Conservation (phyloP, 2,113 vertebrate genomes). For the Channa maculata region DNA sequence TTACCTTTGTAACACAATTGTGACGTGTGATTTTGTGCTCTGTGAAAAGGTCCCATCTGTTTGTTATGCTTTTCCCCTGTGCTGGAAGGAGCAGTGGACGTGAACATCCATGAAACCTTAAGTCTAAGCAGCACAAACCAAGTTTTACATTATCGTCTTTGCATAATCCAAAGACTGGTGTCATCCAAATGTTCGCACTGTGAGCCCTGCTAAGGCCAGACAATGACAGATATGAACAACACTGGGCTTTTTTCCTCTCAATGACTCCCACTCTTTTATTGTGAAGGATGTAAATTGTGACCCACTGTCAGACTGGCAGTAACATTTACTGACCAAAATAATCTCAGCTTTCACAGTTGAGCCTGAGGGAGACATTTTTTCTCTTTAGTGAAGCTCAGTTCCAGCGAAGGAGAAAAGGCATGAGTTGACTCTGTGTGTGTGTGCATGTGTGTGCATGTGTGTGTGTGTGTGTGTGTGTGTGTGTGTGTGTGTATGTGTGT, state of each 20-base stretch:
- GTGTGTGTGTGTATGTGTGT: slow-evolving; percentile 26
- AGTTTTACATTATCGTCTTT: slow-evolving; percentile 44
- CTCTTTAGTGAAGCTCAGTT: slow-evolving; percentile 50
- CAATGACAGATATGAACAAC: slow-evolving; percentile 6
- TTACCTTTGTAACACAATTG: slow-evolving; percentile 63
- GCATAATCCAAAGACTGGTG: slow-evolving; percentile 45
- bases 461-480: slow-evolving; percentile 31
- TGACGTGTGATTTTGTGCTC: slow-evolving; percentile 63
- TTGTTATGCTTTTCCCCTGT: slow-evolving; percentile 24
- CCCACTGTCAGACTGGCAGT: slow-evolving; percentile 58
- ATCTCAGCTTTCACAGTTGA: slow-evolving; percentile 65
- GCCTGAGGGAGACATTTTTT: slow-evolving; percentile 53
- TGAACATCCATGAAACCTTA: slow-evolving; percentile 28
- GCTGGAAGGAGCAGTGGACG: slow-evolving; percentile 39
- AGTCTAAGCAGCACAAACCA: slow-evolving; percentile 41
- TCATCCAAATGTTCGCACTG: slow-evolving; percentile 66
- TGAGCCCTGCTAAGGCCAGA: slow-evolving; percentile 45
- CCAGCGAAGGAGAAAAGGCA: slow-evolving; percentile 8
- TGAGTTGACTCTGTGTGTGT: slow-evolving; percentile 41
- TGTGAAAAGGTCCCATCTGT: slow-evolving; percentile 48
- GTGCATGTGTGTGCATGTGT: slow-evolving; percentile 5
- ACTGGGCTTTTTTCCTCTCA: slow-evolving; percentile 52
- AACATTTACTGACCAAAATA: slow-evolving; percentile 68
- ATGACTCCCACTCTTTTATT: slow-evolving; percentile 48
- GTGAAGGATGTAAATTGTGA: slow-evolving; percentile 65